phyloP scores from a whole-genome alignment of 2,888 invertebrate genomes.

The Tethea ocularis region DNA sequence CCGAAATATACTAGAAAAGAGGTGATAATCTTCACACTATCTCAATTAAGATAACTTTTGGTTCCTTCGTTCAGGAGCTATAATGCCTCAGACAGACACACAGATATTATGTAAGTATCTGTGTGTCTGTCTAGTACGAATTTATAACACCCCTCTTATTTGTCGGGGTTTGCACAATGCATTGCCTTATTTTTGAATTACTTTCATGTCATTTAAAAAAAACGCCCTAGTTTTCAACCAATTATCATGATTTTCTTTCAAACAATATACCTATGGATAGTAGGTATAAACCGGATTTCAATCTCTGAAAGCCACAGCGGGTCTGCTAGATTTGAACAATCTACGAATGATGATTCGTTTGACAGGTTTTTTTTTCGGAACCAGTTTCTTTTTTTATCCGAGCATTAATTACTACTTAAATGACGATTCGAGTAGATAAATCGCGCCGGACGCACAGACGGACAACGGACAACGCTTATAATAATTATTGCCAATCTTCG shows the following conservation, averaged over 20 bases:
- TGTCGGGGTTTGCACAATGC: not conserved
- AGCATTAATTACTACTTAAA: conserved; percentile 46
- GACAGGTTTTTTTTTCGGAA: conserved; percentile 9
- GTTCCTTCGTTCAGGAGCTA: no score
- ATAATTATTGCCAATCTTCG: conserved; percentile 60
- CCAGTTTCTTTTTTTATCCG: conserved; percentile 27
- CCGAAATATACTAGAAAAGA: no score
- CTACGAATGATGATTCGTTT: not conserved
- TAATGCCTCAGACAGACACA: no score
- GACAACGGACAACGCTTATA: conserved; percentile 44
- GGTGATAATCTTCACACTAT: no score
- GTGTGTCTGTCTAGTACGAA: no score
- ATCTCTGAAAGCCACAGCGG: not conserved
- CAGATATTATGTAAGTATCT: no score
- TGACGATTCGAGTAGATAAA: conserved; percentile 34
- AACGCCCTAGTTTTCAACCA: no score
- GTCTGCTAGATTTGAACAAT: not conserved
- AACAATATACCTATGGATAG: not conserved
- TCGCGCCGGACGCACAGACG: conserved; percentile 28
- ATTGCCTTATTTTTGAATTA: not conserved
- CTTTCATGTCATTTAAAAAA: not conserved
- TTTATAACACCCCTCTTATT: no score
- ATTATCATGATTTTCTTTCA: not conserved
- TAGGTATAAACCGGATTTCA: not conserved
- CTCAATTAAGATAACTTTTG: no score